Conservation (phyloP, 2,113 vertebrate genomes). For the Herpailurus yagouaroundi region DNA sequence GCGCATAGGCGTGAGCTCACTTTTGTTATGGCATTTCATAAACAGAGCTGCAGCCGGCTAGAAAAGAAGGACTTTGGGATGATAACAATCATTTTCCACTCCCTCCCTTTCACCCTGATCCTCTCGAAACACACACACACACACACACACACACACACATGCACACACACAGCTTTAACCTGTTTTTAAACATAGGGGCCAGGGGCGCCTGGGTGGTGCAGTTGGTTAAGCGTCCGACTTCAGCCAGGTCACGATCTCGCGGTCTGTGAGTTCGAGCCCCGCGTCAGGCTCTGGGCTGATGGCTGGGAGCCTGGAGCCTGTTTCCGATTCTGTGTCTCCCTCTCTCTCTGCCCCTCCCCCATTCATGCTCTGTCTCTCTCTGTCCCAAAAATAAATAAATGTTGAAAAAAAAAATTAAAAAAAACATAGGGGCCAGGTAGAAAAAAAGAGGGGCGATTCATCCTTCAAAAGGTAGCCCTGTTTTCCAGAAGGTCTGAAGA, state of each 20-base stretch:
- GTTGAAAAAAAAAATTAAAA: too few relatives aligned
- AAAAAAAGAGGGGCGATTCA: constrained; percentile 42
- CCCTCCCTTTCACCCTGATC: neutral
- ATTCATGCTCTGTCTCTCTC: too few relatives aligned
- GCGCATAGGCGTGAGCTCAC: constrained; percentile 88
- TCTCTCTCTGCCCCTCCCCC: too few relatives aligned
- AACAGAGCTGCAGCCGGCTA: constrained; percentile 84
- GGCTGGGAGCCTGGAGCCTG: too few relatives aligned
- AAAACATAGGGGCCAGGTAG: constrained; percentile 65
- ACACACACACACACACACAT: neutral
- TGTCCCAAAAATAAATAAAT: too few relatives aligned
- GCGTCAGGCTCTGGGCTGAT: too few relatives aligned
- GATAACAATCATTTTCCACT: constrained; percentile 75
- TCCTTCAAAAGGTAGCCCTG: constrained; percentile 66
- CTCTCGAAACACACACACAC: neutral
- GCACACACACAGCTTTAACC: neutral
- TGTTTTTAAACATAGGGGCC: constrained; percentile 75
- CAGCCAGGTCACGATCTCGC: too few relatives aligned
- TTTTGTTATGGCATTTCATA: constrained; percentile 90
- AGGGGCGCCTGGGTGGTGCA: too few relatives aligned
- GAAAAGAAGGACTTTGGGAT: constrained; percentile 82
- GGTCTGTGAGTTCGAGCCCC: too few relatives aligned
- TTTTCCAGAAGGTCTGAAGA: constrained; percentile 59
- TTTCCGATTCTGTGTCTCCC: too few relatives aligned
- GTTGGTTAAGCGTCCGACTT: too few relatives aligned